Evolutionary conservation across 2,797 vertebrate genomes (phyloP).

Genomic region (Microchirus variegatus): DNA sequence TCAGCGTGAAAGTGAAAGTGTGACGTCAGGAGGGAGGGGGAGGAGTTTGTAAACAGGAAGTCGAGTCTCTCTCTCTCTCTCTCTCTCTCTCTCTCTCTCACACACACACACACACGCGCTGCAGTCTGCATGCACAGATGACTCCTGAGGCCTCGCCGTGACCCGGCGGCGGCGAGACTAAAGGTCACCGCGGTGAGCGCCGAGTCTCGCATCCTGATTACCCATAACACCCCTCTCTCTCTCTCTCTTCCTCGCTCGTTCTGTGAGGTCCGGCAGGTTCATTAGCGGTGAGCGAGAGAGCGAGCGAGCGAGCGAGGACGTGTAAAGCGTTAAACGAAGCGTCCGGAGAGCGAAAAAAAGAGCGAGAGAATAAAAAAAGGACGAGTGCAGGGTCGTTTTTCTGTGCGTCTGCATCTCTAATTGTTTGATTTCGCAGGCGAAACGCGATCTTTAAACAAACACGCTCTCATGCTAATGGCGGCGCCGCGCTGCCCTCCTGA

Average conservation of each 20-base stretch:
- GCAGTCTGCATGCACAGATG: conserved; percentile 56
- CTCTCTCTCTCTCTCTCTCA: not conserved
- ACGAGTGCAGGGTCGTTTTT: conserved; percentile 79
- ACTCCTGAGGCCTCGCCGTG: conserved; percentile 80
- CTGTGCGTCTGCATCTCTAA: conserved; percentile 98
- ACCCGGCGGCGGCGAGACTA: conserved; percentile 69
- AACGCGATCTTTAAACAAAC: conserved; percentile 94
- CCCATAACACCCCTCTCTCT: conserved; percentile 72
- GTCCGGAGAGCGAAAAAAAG: conserved; percentile 41
- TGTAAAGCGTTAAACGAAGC: conserved; percentile 43
- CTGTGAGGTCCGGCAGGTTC: conserved; percentile 89
- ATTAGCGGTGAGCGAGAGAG: conserved; percentile 87
- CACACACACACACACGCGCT: conserved; percentile 14
- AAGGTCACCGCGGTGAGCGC: conserved; percentile 85
- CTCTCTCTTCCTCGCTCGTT: not conserved
- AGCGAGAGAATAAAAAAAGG: conserved; percentile 12
- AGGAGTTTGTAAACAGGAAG: too few relatives aligned
- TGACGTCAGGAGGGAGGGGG: too few relatives aligned
- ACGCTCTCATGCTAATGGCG: conserved; percentile 94
- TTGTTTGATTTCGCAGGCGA: conserved; percentile 97
- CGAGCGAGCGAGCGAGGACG: conserved; percentile 9
- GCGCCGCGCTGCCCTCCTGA: conserved; percentile 82
- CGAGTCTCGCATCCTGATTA: conserved; percentile 88
- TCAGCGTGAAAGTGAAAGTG: too few relatives aligned
- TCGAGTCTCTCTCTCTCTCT: too few relatives aligned